A percentile compares a stretch with the other conserved stretches of the same genome.
phyloP scores from a whole-genome alignment of 2,888 invertebrate genomes.

The Drosophila mayaguana region DNA sequence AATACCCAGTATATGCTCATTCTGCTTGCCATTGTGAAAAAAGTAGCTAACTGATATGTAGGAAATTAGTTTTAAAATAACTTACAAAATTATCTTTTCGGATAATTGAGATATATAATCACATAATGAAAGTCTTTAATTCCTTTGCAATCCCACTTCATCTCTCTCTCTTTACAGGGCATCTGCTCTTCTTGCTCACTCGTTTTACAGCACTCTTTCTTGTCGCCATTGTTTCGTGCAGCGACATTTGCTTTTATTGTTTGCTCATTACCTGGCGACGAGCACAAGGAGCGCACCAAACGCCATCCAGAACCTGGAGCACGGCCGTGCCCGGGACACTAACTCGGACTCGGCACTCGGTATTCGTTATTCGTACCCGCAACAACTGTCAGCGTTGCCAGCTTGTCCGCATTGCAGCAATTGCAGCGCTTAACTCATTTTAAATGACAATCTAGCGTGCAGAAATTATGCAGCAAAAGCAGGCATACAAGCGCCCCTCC shows the following conservation, averaged over 20 bases:
- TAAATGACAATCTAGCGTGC: conserved; percentile 84
- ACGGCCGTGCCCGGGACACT: background rate
- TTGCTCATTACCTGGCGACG: conserved; percentile 77
- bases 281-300: conserved; percentile 30
- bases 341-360: background rate
- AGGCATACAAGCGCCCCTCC: background rate
- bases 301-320: conserved; percentile 12
- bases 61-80: background rate
- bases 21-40: background rate
- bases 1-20: background rate
- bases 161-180: conserved; percentile 3
- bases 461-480: conserved; percentile 62
- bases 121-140: background rate
- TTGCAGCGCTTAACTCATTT: conserved; percentile 80
- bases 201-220: background rate
- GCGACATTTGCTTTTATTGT: conserved; percentile 77
- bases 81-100: background rate
- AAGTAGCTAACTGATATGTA: background rate
- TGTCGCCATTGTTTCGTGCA: conserved; percentile 72
- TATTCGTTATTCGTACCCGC: background rate
- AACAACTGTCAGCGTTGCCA: conserved; percentile 29
- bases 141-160: background rate
- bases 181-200: background rate
- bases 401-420: conserved; percentile 73
- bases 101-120: no score